phyloP scores from a whole-genome alignment of 2,888 invertebrate genomes.

The Eupithecia tripunctaria region DNA sequence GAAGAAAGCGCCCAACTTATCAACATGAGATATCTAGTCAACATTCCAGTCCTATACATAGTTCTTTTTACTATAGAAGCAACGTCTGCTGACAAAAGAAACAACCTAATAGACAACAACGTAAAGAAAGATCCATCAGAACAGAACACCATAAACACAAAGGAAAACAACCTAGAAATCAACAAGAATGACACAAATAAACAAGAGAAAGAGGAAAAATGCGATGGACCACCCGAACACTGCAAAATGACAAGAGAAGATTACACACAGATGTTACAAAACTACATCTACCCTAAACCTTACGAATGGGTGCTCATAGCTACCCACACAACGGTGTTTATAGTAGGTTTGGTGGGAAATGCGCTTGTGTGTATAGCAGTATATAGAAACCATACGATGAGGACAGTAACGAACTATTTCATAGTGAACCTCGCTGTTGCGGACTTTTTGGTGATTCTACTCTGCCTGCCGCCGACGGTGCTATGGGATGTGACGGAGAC shows the following conservation, averaged over 20 bases:
- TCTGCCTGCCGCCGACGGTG: slow-evolving; percentile 94
- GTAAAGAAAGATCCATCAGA: not conserved
- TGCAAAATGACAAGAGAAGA: slow-evolving; percentile 84
- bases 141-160: not conserved
- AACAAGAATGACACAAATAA: not conserved
- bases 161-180: not conserved
- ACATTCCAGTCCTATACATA: not conserved
- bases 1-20: not conserved
- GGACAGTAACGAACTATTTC: slow-evolving; percentile 96
- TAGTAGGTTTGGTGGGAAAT: slow-evolving; percentile 93
- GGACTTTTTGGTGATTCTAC: slow-evolving; percentile 94
- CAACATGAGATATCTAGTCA: slow-evolving; percentile 9
- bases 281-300: slow-evolving; percentile 88
- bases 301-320: slow-evolving; percentile 92
- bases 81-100: not conserved
- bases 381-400: slow-evolving; percentile 93
- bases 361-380: slow-evolving; percentile 94
- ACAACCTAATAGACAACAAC: not conserved
- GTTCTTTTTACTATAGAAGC: not conserved
- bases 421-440: slow-evolving; percentile 94
- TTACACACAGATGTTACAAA: slow-evolving; percentile 84
- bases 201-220: slow-evolving; percentile 42
- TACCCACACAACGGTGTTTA: slow-evolving; percentile 90
- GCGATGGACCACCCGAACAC: slow-evolving; percentile 72
- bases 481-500: slow-evolving; percentile 96